Percentiles rank a stretch among this genome's conserved stretches.
Conservation (phyloP, 2,797 vertebrate genomes). For the Mus spretus region DNA sequence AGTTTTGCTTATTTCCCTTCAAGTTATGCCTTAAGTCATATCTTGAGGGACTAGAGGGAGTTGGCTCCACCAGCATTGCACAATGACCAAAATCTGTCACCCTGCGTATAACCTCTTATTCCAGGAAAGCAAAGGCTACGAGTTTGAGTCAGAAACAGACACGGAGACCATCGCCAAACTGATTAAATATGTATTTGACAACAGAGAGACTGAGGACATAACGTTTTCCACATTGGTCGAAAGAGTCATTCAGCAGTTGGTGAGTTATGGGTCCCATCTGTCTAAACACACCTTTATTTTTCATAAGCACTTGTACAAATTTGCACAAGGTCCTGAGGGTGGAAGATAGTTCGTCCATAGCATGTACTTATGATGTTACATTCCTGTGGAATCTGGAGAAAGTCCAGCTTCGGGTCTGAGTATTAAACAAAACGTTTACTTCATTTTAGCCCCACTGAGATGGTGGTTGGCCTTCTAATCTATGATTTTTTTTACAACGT, state of each 20-base stretch:
- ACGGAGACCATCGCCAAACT: constrained; percentile 99
- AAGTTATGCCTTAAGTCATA: constrained; percentile 32
- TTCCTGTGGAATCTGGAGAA: neutral
- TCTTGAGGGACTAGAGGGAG: constrained; percentile 53
- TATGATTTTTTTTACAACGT: neutral
- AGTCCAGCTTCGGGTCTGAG: neutral
- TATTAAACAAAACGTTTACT: neutral
- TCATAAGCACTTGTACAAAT: neutral
- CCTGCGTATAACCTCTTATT: constrained; percentile 40
- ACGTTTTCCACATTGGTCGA: constrained; percentile 96
- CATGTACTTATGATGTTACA: neutral
- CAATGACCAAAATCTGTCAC: constrained; percentile 34
- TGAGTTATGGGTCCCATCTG: constrained; percentile 87
- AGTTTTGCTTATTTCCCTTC: constrained; percentile 52
- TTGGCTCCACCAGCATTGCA: neutral
- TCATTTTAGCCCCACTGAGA: neutral
- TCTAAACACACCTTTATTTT: constrained; percentile 19
- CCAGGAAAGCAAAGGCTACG: constrained; percentile 96
- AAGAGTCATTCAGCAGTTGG: constrained; percentile 96
- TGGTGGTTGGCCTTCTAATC: neutral
- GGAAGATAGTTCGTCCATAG: neutral
- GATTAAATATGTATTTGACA: constrained; percentile 97
- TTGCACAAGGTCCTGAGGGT: neutral
- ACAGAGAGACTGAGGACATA: constrained; percentile 92
- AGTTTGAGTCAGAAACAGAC: constrained; percentile 98